phyloP scores from a whole-genome alignment of 2,797 vertebrate species.

The Hipposideros larvatus region DNA sequence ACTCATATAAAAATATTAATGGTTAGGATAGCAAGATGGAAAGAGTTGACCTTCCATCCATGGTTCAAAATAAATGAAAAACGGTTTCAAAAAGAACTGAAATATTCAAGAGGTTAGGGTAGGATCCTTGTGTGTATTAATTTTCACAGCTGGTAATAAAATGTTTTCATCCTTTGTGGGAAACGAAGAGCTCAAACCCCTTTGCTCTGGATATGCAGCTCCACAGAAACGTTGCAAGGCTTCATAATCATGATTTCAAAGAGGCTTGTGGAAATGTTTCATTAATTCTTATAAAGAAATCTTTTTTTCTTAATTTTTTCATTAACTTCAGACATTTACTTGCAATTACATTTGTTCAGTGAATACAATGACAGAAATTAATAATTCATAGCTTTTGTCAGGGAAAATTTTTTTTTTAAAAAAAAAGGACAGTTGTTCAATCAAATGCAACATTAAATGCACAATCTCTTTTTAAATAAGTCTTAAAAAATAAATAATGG shows the following conservation, averaged over 20 bases:
- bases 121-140: background rate
- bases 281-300: constrained; percentile 84
- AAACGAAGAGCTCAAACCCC: constrained; percentile 9
- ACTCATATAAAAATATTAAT: background rate
- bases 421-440: constrained; percentile 80
- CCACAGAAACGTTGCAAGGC: constrained; percentile 1
- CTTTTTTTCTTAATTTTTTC: constrained; percentile 82
- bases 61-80: background rate
- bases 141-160: constrained; percentile 7
- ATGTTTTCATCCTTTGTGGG: constrained; percentile 10
- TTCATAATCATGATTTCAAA: constrained; percentile 65
- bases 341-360: constrained; percentile 84
- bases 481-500: constrained; percentile 72
- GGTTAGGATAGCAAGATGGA: background rate
- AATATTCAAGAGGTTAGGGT: background rate
- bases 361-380: constrained; percentile 87
- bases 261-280: constrained; percentile 84
- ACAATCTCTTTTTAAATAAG: constrained; percentile 72
- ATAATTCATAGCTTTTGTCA: constrained; percentile 88
- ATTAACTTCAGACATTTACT: constrained; percentile 86
- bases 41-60: background rate
- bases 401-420: constrained; percentile 50
- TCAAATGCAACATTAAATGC: constrained; percentile 82
- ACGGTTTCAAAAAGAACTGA: too few species aligned
- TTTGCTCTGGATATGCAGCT: background rate